A percentile compares a stretch with the other conserved stretches of the same genome.
Evolutionary conservation across 1,140 invertebrate genomes (phyloP).

Genomic region (Drosophila subobscura): DNA sequence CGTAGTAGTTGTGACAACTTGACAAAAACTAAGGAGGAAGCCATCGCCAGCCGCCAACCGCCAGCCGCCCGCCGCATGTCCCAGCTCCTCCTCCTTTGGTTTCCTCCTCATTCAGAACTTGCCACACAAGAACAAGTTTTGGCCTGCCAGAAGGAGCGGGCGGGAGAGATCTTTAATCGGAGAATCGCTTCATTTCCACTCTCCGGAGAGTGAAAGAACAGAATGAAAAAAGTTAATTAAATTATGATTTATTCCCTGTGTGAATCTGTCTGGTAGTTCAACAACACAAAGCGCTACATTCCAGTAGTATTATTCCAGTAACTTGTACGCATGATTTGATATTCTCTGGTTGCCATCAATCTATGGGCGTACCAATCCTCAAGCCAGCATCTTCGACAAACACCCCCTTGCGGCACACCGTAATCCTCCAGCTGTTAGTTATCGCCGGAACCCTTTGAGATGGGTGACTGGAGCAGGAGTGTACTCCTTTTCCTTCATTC

Average conservation of each 20-base stretch:
- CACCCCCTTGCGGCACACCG: too few species aligned
- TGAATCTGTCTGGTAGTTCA: too few species aligned
- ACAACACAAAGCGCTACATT: too few species aligned
- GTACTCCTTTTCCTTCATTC: constrained; percentile 16
- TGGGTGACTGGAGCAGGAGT: constrained; percentile 32
- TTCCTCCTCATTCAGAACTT: constrained; percentile 60
- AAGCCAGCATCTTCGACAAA: too few species aligned
- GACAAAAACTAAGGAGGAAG: constrained; percentile 73
- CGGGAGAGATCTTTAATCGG: constrained; percentile 26
- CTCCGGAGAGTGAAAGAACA: background rate
- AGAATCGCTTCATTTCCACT: constrained; percentile 30
- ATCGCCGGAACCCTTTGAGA: too few species aligned
- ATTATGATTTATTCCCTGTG: background rate
- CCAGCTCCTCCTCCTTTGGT: too few species aligned
- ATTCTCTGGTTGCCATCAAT: too few species aligned
- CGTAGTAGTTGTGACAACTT: constrained; percentile 81
- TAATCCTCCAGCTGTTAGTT: too few species aligned
- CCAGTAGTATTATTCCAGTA: too few species aligned
- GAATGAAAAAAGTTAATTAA: constrained; percentile 30
- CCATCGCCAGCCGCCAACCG: constrained; percentile 48
- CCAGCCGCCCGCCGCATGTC: constrained; percentile 34
- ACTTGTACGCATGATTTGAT: too few species aligned
- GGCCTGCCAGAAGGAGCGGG: constrained; percentile 4
- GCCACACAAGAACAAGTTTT: constrained; percentile 43
- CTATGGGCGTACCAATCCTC: too few species aligned